Conservation (phyloP, 2,113 vertebrate genomes). For the Melanostigma gelatinosum region DNA sequence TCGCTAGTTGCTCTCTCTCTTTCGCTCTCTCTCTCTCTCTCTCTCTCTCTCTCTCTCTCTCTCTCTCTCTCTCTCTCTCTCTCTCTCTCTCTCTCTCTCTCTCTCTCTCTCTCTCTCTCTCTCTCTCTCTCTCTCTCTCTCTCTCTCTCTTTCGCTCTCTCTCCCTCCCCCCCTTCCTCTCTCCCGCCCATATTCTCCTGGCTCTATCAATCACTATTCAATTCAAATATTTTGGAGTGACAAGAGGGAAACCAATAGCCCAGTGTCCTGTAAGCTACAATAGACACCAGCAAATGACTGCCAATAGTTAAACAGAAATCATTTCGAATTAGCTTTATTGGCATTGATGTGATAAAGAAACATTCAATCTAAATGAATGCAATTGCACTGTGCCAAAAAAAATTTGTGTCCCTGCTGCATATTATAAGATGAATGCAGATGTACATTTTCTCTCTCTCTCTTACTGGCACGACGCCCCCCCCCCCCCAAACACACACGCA, state of each 20-base stretch:
- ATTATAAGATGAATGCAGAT: constrained; percentile 21
- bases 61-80: constrained; percentile 35
- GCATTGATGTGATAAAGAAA: constrained; percentile 55
- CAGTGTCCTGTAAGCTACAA: constrained; percentile 32
- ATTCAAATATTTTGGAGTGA: constrained; percentile 60
- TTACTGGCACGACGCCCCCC: too few species aligned
- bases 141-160: constrained; percentile 33
- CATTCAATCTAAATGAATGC: constrained; percentile 55
- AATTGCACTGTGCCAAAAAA: constrained; percentile 30
- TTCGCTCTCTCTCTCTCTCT: constrained; percentile 27
- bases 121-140: constrained; percentile 33
- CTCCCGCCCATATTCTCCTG: background rate
- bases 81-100: constrained; percentile 34
- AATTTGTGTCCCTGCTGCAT: constrained; percentile 6
- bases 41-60: constrained; percentile 32
- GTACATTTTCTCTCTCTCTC: too few species aligned
- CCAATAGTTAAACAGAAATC: constrained; percentile 49
- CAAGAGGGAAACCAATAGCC: constrained; percentile 31
- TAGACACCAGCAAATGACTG: constrained; percentile 35
- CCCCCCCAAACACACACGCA: background rate
- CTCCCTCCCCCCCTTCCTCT: constrained; percentile 7
- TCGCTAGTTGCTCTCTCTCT: constrained; percentile 61
- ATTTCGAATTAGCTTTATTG: constrained; percentile 48
- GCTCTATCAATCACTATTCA: constrained; percentile 63
- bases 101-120: constrained; percentile 36